These are phyloP conservation scores for Brachionus rotundiformis DNA, from an alignment of 1,140 invertebrate species.

Conservation along the genomic window DNA sequence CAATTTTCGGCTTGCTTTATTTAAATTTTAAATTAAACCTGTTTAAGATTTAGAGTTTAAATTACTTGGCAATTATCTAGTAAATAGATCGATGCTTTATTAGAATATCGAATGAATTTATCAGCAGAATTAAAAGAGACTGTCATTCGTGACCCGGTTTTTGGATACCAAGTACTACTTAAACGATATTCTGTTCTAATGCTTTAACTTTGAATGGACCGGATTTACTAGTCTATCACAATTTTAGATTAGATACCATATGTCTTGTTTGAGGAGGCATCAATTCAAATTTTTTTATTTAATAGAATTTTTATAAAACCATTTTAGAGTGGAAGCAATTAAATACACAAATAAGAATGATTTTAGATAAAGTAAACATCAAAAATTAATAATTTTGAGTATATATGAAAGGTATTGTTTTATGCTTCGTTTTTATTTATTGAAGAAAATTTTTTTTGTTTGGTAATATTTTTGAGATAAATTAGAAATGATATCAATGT, in stretches of 20 bases:
- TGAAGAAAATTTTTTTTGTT: background rate
- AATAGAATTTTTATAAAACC: background rate
- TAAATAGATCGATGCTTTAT: background rate
- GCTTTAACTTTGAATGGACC: background rate
- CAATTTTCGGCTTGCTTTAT: background rate
- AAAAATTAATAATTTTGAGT: conserved; percentile 2
- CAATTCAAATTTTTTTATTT: background rate
- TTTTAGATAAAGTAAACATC: background rate
- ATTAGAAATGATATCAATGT: conserved; percentile 20
- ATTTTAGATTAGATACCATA: conserved; percentile 14
- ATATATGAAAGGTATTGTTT: background rate
- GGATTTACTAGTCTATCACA: background rate
- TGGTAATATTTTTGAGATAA: conserved; percentile 18
- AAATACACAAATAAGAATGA: background rate
- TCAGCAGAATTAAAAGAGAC: background rate
- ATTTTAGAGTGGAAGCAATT: background rate
- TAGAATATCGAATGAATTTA: conserved; percentile 20
- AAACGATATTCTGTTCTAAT: background rate
- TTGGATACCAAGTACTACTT: background rate
- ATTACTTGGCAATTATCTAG: conserved; percentile 13
- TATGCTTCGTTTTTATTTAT: background rate
- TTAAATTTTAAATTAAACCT: background rate
- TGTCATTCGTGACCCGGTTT: background rate
- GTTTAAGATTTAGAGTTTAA: background rate
- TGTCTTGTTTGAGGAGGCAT: background rate